A percentile compares a stretch with the other conserved stretches of the same genome.
Evolutionary conservation across 2,888 invertebrate species (phyloP).

Genomic region (Pyrrhosoma nymphula): DNA sequence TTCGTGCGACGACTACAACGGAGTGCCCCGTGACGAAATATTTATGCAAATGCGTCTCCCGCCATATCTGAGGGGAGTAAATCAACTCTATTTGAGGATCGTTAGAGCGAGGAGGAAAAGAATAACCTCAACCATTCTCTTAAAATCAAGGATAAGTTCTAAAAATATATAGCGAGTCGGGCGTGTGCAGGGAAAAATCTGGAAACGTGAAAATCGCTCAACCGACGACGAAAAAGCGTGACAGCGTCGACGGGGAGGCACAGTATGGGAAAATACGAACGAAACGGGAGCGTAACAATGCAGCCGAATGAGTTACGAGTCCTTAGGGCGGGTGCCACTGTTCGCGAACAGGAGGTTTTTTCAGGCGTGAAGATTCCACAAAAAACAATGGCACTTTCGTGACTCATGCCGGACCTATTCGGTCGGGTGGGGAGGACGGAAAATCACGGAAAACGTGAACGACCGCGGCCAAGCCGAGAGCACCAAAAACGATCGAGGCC

Average conservation of each 20-base stretch:
- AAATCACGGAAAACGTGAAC: slow-evolving; percentile 55
- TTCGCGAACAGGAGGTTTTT: neutral
- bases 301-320: neutral
- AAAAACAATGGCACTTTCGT: slow-evolving; percentile 48
- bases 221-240: neutral
- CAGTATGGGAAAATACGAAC: neutral
- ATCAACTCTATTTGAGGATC: neutral
- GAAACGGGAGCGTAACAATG: slow-evolving; percentile 5
- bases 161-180: neutral
- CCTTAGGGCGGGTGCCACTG: neutral
- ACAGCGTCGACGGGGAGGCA: neutral
- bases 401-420: slow-evolving; percentile 11
- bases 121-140: neutral
- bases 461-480: neutral
- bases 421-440: neutral
- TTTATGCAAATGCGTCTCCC: neutral
- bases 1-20: neutral
- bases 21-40: slow-evolving; percentile 1
- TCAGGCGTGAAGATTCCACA: slow-evolving; percentile 39
- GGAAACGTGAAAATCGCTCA: slow-evolving; percentile 2
- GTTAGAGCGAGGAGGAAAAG: neutral
- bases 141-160: neutral
- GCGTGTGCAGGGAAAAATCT: neutral
- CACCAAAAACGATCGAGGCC: neutral
- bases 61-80: neutral